phyloP scores from a whole-genome alignment of 2,888 invertebrate species.

The Trissolcus brochymenae region DNA sequence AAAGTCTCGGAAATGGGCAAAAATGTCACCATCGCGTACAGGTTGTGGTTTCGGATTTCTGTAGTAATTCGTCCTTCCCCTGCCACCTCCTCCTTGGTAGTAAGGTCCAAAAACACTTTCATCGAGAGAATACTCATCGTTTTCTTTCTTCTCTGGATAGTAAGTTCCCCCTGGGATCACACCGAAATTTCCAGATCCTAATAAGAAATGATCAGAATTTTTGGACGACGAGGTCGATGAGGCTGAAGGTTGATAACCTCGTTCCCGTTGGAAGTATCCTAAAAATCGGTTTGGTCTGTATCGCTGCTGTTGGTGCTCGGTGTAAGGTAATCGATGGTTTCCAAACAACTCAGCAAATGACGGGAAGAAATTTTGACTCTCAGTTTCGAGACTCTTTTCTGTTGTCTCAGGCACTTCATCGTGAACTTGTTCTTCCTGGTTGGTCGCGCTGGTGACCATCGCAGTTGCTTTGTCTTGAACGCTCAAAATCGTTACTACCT shows the following conservation, averaged over 20 bases:
- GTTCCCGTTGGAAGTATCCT: conserved; percentile 72
- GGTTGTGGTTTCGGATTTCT: conserved; percentile 86
- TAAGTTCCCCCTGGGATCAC: conserved; percentile 92
- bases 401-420: conserved; percentile 41
- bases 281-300: conserved; percentile 73
- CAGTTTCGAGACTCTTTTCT: conserved; percentile 78
- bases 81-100: conserved; percentile 83
- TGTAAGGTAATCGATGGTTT: conserved; percentile 80
- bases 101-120: conserved; percentile 80
- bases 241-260: conserved; percentile 66
- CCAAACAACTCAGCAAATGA: conserved; percentile 84
- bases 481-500: conserved; percentile 36
- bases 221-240: conserved; percentile 61
- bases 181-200: conserved; percentile 87
- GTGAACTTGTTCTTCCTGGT: conserved; percentile 41
- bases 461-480: conserved; percentile 38
- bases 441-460: conserved; percentile 35
- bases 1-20: conserved; percentile 92
- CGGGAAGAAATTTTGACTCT: conserved; percentile 86
- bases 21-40: conserved; percentile 84
- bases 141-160: conserved; percentile 82
- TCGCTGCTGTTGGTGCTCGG: conserved; percentile 76
- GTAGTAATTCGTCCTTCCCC: conserved; percentile 83
- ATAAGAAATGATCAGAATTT: conserved; percentile 78
- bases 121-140: conserved; percentile 80